These are phyloP conservation scores for Sibirionetta formosa DNA, from an alignment of 2,797 vertebrate species.

Conservation along the genomic window DNA sequence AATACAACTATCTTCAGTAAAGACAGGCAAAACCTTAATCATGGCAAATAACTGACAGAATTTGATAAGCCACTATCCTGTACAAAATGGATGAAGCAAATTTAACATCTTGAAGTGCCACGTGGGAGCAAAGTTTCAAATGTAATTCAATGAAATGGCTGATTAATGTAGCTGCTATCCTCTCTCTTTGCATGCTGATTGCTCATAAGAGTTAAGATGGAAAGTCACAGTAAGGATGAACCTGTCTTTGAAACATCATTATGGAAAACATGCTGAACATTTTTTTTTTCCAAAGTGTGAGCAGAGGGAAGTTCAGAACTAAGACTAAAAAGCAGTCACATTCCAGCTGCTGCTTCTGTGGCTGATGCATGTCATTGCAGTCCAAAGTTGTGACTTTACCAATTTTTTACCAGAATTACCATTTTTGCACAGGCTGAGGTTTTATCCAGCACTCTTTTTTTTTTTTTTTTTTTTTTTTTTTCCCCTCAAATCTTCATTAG, in stretches of 20 bases:
- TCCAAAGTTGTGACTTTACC: neutral
- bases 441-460: neutral
- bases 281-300: neutral
- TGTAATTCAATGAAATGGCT: neutral
- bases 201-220: neutral
- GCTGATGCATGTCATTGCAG: neutral
- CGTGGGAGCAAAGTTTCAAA: neutral
- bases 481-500: neutral
- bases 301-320: neutral
- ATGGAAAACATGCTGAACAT: neutral
- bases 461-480: neutral
- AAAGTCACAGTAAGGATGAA: neutral
- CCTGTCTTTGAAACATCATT: neutral
- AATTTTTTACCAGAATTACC: neutral
- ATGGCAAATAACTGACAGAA: neutral
- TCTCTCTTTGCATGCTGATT: neutral
- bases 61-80: neutral
- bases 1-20: neutral
- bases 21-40: neutral
- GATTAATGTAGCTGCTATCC: neutral
- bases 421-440: neutral
- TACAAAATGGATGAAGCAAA: neutral
- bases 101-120: neutral
- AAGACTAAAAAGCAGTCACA: neutral
- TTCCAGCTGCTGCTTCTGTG: neutral